These are phyloP conservation scores for Drosophila ercepeae DNA, from an alignment of 1,140 invertebrate species.

Conservation along the genomic window DNA sequence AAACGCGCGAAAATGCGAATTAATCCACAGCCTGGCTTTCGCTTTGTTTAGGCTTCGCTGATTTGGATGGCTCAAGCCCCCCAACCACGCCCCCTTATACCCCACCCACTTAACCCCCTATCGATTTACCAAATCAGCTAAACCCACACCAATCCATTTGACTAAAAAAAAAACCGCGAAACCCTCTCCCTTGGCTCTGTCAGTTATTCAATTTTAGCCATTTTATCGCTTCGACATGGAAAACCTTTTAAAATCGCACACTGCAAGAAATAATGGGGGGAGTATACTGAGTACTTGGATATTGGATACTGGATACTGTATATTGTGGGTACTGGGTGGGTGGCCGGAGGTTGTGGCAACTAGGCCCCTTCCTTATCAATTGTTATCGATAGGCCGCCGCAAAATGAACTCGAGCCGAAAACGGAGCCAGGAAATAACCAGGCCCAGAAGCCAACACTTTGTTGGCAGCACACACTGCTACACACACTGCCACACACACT, in stretches of 20 bases:
- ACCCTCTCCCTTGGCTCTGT: slow-evolving; percentile 32
- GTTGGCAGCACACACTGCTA: slow-evolving; percentile 4
- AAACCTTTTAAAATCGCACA: slow-evolving; percentile 73
- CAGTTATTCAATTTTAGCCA: slow-evolving; percentile 76
- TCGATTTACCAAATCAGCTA: slow-evolving; percentile 49
- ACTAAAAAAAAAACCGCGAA: slow-evolving; percentile 8
- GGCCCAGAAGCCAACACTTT: slow-evolving; percentile 14
- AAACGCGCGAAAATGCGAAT: slow-evolving; percentile 75
- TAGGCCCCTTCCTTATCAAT: slow-evolving; percentile 48
- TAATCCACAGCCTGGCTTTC: slow-evolving; percentile 48
- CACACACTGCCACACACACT: slow-evolving; percentile 2
- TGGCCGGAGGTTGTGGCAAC: background rate
- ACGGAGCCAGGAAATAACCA: slow-evolving; percentile 12
- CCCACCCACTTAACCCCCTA: slow-evolving; percentile 8
- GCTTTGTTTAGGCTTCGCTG: slow-evolving; percentile 67
- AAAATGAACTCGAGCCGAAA: slow-evolving; percentile 20
- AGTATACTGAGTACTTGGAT: too few relatives aligned
- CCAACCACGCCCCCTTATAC: background rate
- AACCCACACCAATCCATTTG: background rate
- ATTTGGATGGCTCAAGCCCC: slow-evolving; percentile 34
- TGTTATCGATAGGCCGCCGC: slow-evolving; percentile 59
- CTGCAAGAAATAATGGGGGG: slow-evolving; percentile 18
- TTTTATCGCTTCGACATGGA: slow-evolving; percentile 70
- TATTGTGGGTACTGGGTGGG: slow-evolving; percentile 50
- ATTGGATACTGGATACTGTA: background rate